These are phyloP conservation scores for Eudasyphora cyanicolor DNA, from an alignment of 2,888 invertebrate genomes.

Conservation along the genomic window DNA sequence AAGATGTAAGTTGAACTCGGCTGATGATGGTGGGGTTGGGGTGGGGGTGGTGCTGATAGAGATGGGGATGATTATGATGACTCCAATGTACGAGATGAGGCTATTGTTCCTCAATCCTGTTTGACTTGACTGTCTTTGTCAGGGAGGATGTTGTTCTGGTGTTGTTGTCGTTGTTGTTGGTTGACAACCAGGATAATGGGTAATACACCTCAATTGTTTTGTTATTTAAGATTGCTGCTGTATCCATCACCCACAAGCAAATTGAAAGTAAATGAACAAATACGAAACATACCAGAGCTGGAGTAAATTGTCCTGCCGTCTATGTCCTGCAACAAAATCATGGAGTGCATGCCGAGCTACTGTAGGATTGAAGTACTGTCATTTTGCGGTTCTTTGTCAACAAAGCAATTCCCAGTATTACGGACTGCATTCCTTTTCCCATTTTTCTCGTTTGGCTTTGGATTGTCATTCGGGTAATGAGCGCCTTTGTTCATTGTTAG, in stretches of 20 bases:
- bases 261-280: constrained; percentile 7
- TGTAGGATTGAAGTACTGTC: background rate
- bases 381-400: background rate
- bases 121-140: background rate
- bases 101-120: background rate
- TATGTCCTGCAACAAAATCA: background rate
- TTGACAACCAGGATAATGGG: background rate
- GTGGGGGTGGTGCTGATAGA: background rate
- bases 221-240: constrained; percentile 12
- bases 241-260: background rate
- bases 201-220: constrained; percentile 23
- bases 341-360: background rate
- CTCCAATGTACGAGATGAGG: background rate
- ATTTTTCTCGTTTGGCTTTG: too few species aligned
- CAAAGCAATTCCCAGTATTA: too few species aligned
- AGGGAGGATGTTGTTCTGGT: background rate
- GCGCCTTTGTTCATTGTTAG: too few species aligned
- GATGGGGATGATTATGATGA: background rate
- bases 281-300: too few species aligned
- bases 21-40: background rate
- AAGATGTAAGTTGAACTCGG: background rate
- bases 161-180: background rate
- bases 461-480: too few species aligned
- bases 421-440: too few species aligned
- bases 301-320: background rate